Conservation (phyloP, 2,888 invertebrate genomes). For the Morpho helenor region DNA sequence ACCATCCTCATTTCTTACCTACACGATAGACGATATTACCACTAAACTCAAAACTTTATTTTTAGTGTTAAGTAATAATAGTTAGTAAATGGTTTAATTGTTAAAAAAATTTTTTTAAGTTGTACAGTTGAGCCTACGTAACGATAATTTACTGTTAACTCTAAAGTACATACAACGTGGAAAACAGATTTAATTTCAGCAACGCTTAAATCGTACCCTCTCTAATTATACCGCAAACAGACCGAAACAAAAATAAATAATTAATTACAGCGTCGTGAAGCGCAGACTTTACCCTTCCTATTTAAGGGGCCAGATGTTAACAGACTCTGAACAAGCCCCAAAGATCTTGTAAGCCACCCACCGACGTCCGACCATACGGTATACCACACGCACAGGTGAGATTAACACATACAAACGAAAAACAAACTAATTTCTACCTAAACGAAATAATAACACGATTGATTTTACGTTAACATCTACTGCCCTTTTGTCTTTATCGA, state of each 20-base stretch:
- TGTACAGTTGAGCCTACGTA: too few relatives aligned
- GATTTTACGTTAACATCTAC: conserved; percentile 32
- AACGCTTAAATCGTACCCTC: conserved; percentile 27
- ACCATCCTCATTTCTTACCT: too few relatives aligned
- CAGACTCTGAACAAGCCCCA: conserved; percentile 71
- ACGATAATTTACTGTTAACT: too few relatives aligned
- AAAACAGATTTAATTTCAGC: conserved; percentile 25
- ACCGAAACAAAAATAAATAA: conserved; percentile 69
- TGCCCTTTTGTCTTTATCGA: conserved; percentile 62
- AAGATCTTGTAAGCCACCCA: conserved; percentile 75
- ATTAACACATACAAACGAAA: conserved; percentile 21
- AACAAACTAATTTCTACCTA: conserved; percentile 31
- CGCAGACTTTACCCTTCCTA: conserved; percentile 68
- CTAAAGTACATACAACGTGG: too few relatives aligned
- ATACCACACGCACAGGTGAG: conserved; percentile 43
- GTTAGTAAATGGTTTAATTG: too few relatives aligned
- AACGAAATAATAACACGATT: conserved; percentile 30
- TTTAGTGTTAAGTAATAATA: too few relatives aligned
- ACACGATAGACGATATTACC: too few relatives aligned
- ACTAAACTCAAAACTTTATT: too few relatives aligned
- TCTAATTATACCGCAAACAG: conserved; percentile 47
- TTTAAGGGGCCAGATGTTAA: conserved; percentile 74
- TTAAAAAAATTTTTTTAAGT: too few relatives aligned
- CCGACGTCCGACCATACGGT: conserved; percentile 41
- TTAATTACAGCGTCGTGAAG: conserved; percentile 65